These are phyloP conservation scores for Scelioninae gen. 1 DNA, from an alignment of 2,888 invertebrate species.

Conservation along the genomic window DNA sequence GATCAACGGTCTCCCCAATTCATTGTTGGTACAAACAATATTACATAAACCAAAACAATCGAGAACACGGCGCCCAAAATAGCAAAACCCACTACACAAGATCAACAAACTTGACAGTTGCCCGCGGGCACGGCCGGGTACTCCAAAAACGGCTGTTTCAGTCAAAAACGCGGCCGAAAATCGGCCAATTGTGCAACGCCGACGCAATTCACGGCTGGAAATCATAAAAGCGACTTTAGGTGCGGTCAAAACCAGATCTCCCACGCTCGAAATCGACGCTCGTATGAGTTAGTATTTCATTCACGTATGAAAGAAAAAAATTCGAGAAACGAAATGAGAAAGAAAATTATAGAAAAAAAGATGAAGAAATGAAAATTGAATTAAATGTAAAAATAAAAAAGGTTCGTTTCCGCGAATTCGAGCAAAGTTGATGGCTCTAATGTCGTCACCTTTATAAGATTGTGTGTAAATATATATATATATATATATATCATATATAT, in stretches of 20 bases:
- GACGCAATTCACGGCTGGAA: slow-evolving; percentile 27
- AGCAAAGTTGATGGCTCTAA: slow-evolving; percentile 58
- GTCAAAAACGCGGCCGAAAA: slow-evolving; percentile 11
- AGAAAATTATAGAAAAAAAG: not conserved
- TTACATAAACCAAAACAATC: slow-evolving; percentile 35
- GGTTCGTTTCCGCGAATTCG: slow-evolving; percentile 38
- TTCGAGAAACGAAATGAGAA: not conserved
- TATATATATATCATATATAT: no score
- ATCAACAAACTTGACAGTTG: slow-evolving; percentile 51
- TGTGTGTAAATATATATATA: no score
- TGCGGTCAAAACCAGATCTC: slow-evolving; percentile 79
- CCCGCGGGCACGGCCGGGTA: not conserved
- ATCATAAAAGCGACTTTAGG: slow-evolving; percentile 70
- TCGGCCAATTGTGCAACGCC: slow-evolving; percentile 43
- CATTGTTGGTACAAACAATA: not conserved
- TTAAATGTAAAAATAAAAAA: slow-evolving; percentile 21
- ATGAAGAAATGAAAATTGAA: not conserved
- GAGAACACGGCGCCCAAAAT: slow-evolving; percentile 5
- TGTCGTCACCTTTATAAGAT: slow-evolving; percentile 82
- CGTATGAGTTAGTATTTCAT: slow-evolving; percentile 44
- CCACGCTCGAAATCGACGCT: slow-evolving; percentile 74
- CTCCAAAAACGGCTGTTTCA: not conserved
- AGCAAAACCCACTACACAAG: slow-evolving; percentile 3
- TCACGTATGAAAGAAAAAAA: not conserved
- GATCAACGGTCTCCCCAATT: not conserved